Conservation (phyloP, 2,888 invertebrate genomes). For the Heliconius cydno region DNA sequence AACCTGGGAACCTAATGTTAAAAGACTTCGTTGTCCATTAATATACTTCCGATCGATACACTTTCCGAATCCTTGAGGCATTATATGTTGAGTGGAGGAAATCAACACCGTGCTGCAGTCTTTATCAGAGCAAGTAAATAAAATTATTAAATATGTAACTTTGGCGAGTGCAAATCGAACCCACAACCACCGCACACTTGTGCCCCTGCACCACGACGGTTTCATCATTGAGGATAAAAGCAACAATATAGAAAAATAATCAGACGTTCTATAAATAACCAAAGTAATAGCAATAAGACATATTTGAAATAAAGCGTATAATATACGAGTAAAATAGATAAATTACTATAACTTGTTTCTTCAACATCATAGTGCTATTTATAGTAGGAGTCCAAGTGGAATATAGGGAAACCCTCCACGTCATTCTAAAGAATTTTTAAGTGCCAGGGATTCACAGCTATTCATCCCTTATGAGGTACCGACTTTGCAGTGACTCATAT, state of each 20-base stretch:
- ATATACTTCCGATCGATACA: too few relatives aligned
- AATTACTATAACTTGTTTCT: neutral
- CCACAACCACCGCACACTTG: too few relatives aligned
- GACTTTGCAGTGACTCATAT: conserved; percentile 65
- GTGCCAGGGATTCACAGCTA: conserved; percentile 57
- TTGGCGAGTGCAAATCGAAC: too few relatives aligned
- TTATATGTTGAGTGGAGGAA: too few relatives aligned
- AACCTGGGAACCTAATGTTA: too few relatives aligned
- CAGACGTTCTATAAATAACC: neutral
- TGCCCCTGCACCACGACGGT: too few relatives aligned
- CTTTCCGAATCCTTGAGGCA: too few relatives aligned
- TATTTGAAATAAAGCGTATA: neutral
- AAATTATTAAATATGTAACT: too few relatives aligned
- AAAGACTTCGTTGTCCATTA: too few relatives aligned
- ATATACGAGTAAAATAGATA: neutral
- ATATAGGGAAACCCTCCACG: conserved; percentile 36
- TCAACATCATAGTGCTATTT: neutral
- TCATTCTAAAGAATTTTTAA: conserved; percentile 53
- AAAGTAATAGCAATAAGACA: neutral
- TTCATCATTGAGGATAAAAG: neutral
- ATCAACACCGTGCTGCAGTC: too few relatives aligned
- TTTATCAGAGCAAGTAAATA: too few relatives aligned
- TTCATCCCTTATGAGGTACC: conserved; percentile 63
- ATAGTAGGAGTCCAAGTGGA: neutral
- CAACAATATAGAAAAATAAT: neutral